phyloP scores from a whole-genome alignment of 2,113 vertebrate genomes.

The Patagioenas fasciata region DNA sequence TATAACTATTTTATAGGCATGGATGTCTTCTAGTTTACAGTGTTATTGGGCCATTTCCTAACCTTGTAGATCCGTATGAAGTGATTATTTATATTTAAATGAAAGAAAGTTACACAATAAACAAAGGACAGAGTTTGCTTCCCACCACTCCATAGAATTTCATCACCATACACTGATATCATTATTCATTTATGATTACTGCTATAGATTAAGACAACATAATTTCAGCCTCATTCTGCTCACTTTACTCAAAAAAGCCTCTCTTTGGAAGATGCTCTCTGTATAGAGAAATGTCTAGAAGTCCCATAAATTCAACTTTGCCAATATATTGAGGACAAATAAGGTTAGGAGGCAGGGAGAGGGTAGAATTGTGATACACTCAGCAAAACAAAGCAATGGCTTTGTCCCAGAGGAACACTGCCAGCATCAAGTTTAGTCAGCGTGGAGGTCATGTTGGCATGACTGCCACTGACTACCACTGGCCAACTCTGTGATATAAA shows the following conservation, averaged over 20 bases:
- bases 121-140: background rate
- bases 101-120: background rate
- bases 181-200: background rate
- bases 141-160: background rate
- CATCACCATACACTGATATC: background rate
- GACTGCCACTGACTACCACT: background rate
- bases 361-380: background rate
- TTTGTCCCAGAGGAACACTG: background rate
- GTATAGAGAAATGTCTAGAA: background rate
- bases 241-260: background rate
- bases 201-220: background rate
- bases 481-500: background rate
- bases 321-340: background rate
- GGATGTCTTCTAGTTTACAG: background rate
- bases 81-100: background rate
- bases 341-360: background rate
- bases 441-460: background rate
- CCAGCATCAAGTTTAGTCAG: background rate
- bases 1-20: background rate
- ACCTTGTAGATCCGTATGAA: background rate
- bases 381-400: background rate
- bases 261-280: background rate
- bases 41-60: background rate
- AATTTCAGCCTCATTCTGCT: background rate
- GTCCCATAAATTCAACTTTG: background rate